Conservation (phyloP, 2,888 invertebrate species). For the Drosophila mimetica region DNA sequence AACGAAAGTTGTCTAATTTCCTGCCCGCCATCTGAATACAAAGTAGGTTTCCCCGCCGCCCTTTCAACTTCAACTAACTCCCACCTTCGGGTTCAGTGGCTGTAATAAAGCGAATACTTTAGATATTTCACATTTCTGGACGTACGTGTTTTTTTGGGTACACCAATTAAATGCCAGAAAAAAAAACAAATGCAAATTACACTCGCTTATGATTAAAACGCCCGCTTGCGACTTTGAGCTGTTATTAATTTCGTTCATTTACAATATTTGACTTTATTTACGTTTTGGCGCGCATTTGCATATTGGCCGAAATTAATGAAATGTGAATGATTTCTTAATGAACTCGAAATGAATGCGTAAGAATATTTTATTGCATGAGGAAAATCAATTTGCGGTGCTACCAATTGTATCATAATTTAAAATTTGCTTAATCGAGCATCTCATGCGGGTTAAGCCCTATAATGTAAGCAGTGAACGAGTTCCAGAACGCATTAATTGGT, state of each 20-base stretch:
- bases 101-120: constrained; percentile 42
- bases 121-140: constrained; percentile 36
- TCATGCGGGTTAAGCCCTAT: constrained; percentile 26
- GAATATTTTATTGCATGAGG: constrained; percentile 37
- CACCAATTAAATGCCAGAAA: constrained; percentile 34
- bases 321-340: constrained; percentile 54
- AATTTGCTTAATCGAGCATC: constrained; percentile 16
- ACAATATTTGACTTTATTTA: constrained; percentile 23
- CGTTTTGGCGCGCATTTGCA: constrained; percentile 32
- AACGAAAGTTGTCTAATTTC: constrained; percentile 51
- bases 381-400: constrained; percentile 41
- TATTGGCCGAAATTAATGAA: constrained; percentile 42
- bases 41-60: constrained; percentile 46
- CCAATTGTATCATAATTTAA: constrained; percentile 38
- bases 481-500: constrained; percentile 4
- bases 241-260: constrained; percentile 34
- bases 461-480: constrained; percentile 18
- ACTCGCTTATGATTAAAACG: constrained; percentile 38
- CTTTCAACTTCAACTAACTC: not conserved
- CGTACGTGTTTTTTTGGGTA: constrained; percentile 36
- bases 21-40: constrained; percentile 36
- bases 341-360: constrained; percentile 37
- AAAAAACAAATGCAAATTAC: constrained; percentile 56
- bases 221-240: constrained; percentile 33
- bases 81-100: constrained; percentile 11